Evolutionary conservation across 2,888 invertebrate species (phyloP), one percentile per base, ranked within the genome.

Genomic region (Amaurobius ferox): DNA sequence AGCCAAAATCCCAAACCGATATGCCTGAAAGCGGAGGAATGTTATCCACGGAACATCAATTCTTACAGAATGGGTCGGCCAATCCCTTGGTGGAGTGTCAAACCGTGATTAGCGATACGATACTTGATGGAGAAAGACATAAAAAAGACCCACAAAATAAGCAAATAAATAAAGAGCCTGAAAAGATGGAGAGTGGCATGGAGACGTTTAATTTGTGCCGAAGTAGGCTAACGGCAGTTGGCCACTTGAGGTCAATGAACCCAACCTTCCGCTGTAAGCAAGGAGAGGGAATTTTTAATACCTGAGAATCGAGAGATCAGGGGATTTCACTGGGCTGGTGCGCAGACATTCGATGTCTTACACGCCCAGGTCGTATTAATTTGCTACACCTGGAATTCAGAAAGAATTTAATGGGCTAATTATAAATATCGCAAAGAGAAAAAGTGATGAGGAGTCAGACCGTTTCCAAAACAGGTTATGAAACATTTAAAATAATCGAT

Each of bases 151-250:
- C 23, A 23, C 3, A 55, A 55, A 55, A 55, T 55, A 81, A 40
- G 35, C 61, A 80, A 40, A 30, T 30, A 44, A 29, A 55, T 28
- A 19, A 67, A 62, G 61, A 81, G 35, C 66, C 9, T 26, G 26
- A 39, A 26, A 48, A 28, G 35, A 9, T 40, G 28, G 32, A 70
- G 72, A 76, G 29, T 64, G 40, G 61, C 48, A 55, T 68, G 40
- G 76, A 85, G 72, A 62, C 68, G 66, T 77, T 85, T 77, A 83
- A 77, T 85, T 77, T 85, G 83, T 67, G 66, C 70, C 29, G 64
- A 85, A 85, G 72, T 85, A 85, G 83, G 83, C 83, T 85, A 83
- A 77, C 83, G 77, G 76, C 64, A 77, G 70, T 76, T 76, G 81
- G 70, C 62, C 70, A 77, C 64, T 71, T 66, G 29, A 71, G 83